phyloP scores from a whole-genome alignment of 2,888 invertebrate species.

The Cenopis cana region DNA sequence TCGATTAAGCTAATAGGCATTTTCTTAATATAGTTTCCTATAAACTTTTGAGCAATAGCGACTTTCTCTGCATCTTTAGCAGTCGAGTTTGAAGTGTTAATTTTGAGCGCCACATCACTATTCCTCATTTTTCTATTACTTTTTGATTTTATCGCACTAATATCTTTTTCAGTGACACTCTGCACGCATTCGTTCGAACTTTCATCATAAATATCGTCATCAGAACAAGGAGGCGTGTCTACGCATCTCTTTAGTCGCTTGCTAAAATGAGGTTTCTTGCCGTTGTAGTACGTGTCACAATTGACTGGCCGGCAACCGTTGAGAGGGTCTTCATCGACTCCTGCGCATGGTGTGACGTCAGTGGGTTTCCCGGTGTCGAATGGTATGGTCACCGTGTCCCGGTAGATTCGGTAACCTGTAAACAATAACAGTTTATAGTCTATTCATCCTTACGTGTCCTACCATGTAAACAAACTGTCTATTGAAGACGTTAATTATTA shows the following conservation, averaged over 20 bases:
- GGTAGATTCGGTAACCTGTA: conserved; percentile 50
- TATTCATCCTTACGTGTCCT: too few relatives aligned
- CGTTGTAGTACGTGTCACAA: conserved; percentile 72
- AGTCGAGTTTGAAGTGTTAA: background rate
- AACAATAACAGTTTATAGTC: background rate
- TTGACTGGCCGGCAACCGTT: conserved; percentile 71
- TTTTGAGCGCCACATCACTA: conserved; percentile 47
- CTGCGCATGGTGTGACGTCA: conserved; percentile 55
- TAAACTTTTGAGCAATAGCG: background rate
- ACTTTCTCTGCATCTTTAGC: background rate
- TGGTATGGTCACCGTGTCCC: conserved; percentile 62
- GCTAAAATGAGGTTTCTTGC: conserved; percentile 60
- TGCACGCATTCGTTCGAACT: conserved; percentile 61
- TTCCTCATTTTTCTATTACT: conserved; percentile 48
- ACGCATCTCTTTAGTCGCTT: conserved; percentile 59
- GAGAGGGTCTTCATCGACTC: conserved; percentile 67
- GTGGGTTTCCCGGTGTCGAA: conserved; percentile 63
- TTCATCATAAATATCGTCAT: conserved; percentile 61
- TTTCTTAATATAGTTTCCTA: background rate
- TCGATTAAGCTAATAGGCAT: background rate
- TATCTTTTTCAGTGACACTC: conserved; percentile 58
- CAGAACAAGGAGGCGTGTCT: conserved; percentile 57
- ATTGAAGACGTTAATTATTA: too few relatives aligned
- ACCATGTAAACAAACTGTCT: too few relatives aligned
- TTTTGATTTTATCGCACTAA: conserved; percentile 61